These are phyloP conservation scores for Artemisiospiza belli DNA, from an alignment of 2,113 vertebrate species.

Conservation along the genomic window DNA sequence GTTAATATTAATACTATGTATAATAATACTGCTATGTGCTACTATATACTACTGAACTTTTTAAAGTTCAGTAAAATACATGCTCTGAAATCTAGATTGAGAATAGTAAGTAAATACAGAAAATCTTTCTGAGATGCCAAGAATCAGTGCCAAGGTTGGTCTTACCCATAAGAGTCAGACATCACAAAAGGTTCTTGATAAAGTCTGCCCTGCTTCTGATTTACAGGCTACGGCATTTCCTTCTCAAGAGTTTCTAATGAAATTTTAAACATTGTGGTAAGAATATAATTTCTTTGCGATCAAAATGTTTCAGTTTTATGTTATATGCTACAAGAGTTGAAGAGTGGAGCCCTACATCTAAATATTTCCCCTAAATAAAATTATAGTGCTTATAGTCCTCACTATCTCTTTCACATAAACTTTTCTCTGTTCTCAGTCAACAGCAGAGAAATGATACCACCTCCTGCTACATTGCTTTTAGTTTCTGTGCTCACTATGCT, in stretches of 20 bases:
- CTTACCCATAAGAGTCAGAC: background rate
- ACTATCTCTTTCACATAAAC: accelerated
- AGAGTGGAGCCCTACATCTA: background rate
- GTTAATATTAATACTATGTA: too few species aligned
- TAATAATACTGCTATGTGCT: too few species aligned
- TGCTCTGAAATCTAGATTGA: background rate
- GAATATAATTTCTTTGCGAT: background rate
- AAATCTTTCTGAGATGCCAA: background rate
- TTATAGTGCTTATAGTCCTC: background rate
- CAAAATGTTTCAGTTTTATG: background rate
- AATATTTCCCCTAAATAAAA: background rate
- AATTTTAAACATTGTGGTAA: background rate
- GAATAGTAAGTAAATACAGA: background rate
- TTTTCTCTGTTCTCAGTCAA: background rate
- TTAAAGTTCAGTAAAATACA: background rate
- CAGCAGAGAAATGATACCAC: background rate
- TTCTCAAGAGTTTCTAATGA: background rate
- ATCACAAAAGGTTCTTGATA: background rate
- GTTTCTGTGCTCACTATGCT: background rate
- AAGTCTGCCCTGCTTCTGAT: background rate
- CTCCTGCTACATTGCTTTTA: background rate
- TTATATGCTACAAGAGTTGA: background rate
- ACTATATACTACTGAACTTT: background rate
- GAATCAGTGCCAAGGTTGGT: accelerated
- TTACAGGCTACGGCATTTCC: background rate